These are phyloP conservation scores for Macrotrachela quadricornifera DNA, from an alignment of 1,140 invertebrate species.

Conservation along the genomic window DNA sequence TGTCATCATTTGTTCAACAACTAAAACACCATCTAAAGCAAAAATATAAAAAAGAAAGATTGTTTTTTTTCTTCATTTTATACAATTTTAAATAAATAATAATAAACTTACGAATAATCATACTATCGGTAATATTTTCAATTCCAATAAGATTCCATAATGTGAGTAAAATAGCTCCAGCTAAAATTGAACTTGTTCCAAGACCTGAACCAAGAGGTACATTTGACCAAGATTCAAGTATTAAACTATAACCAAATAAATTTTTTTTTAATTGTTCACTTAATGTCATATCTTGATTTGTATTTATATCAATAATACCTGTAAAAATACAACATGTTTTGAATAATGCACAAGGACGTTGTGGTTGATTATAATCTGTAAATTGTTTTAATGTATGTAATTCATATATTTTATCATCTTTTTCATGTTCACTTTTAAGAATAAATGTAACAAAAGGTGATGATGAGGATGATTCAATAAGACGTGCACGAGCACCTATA, in stretches of 20 bases:
- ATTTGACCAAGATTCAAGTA: conserved; percentile 33
- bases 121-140: conserved; percentile 6
- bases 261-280: conserved; percentile 24
- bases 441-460: not conserved
- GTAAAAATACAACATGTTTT: conserved; percentile 33
- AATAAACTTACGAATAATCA: no score
- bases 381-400: conserved; percentile 21
- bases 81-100: no score
- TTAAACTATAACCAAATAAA: conserved; percentile 33
- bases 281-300: conserved; percentile 12
- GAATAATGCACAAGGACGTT: conserved; percentile 31
- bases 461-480: no score
- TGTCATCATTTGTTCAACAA: conserved; percentile 36
- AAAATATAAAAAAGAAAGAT: conserved; percentile 7
- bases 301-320: conserved; percentile 22
- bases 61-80: no score
- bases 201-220: conserved; percentile 36
- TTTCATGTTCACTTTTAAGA: conserved; percentile 1
- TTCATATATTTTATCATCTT: conserved; percentile 13
- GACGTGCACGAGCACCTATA: conserved; percentile 27
- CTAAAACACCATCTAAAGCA: conserved; percentile 21
- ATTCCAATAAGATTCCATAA: conserved; percentile 29
- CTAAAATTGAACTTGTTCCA: conserved; percentile 36
- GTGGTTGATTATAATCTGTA: conserved; percentile 32
- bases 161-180: conserved; percentile 28